Conservation (phyloP, 2,888 invertebrate genomes). For the Drosophila atripex region DNA sequence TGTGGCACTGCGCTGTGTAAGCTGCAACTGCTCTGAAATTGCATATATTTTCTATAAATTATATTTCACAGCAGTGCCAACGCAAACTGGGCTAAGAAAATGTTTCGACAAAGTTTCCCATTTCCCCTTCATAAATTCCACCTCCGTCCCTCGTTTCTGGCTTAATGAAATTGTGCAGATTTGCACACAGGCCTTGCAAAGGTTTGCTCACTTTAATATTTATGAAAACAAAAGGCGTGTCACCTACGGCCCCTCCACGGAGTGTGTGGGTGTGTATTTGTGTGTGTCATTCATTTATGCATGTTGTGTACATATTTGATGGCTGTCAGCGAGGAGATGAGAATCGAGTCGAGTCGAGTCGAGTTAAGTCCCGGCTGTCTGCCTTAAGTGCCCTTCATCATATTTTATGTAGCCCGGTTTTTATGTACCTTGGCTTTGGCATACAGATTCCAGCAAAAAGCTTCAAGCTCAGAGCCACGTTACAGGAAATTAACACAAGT, state of each 20-base stretch:
- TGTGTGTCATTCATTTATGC: slow-evolving; percentile 68
- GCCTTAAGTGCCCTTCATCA: slow-evolving; percentile 73
- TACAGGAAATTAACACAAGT: slow-evolving; percentile 73
- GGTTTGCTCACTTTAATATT: slow-evolving; percentile 66
- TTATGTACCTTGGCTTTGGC: slow-evolving; percentile 58
- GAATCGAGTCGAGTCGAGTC: slow-evolving; percentile 31
- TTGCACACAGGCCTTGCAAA: slow-evolving; percentile 38
- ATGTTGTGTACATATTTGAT: slow-evolving; percentile 72
- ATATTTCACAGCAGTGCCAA: slow-evolving; percentile 27
- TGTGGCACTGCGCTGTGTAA: slow-evolving; percentile 15
- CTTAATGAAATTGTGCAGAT: slow-evolving; percentile 41
- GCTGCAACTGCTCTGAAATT: slow-evolving; percentile 25
- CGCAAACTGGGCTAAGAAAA: slow-evolving; percentile 51
- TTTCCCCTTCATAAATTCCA: slow-evolving; percentile 8
- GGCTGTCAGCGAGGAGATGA: slow-evolving; percentile 58
- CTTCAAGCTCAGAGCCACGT: slow-evolving; percentile 49
- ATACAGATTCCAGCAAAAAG: slow-evolving; percentile 65
- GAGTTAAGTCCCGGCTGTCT: slow-evolving; percentile 27
- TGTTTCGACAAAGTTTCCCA: slow-evolving; percentile 42
- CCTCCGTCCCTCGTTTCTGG: slow-evolving; percentile 1
- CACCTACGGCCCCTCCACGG: slow-evolving; percentile 9
- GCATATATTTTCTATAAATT: slow-evolving; percentile 57
- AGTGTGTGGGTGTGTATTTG: slow-evolving; percentile 23
- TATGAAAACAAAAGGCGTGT: slow-evolving; percentile 67
- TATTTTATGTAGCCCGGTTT: slow-evolving; percentile 67